Base-by-base conservation (phyloP, 1,140 invertebrate genomes). In the Ceratitis capitata region DNA sequence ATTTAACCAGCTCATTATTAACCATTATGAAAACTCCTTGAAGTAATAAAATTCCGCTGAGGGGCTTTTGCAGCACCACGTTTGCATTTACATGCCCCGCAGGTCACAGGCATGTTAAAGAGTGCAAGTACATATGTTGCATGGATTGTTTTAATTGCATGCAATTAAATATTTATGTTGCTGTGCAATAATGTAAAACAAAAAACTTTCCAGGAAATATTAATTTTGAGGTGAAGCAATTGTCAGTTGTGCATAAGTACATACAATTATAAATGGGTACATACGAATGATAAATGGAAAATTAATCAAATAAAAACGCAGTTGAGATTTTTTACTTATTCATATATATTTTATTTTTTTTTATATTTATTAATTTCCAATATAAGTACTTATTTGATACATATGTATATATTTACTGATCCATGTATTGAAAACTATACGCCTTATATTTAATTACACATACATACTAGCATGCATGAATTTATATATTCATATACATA, bases 301-400 rank as follows among this genome's bases (percentile, higher is more conserved):
- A 23, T 53, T 74, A 74, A 74, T 26, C 10, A 45, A 78, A 78
- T 26, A 9, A 78, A 78, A 78, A 78, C 12, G 9, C 69, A 26
- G 19, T 23, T n/a, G 69, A 5, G 45, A 78, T 2, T 69, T 69
- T 35, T 3, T 29, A 69, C 61, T 69, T 35, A 69, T n/a, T 69
- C 14, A 69, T 69, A 69, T 16, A 45, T 23, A 29, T 26, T 78
- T 64, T 64, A 29, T 56, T 32, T n/a, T 56, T 56, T 19, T 19
- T 14, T 56, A n/a, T 56, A 78, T 78, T 78, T 45, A 78, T 78
- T 47, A 45, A 45, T 78, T 78, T 45, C 69, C 69, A 78, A 35
- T 78, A 78, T 42, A 78, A 45, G 19, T 45, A 78, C 39, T 61
- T 61, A 61, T 26, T 42, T 45, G 23, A 9, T 45, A 78, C 39